These are phyloP conservation scores for Eclectus roratus DNA, from an alignment of 2,113 vertebrate genomes.

Conservation along the genomic window DNA sequence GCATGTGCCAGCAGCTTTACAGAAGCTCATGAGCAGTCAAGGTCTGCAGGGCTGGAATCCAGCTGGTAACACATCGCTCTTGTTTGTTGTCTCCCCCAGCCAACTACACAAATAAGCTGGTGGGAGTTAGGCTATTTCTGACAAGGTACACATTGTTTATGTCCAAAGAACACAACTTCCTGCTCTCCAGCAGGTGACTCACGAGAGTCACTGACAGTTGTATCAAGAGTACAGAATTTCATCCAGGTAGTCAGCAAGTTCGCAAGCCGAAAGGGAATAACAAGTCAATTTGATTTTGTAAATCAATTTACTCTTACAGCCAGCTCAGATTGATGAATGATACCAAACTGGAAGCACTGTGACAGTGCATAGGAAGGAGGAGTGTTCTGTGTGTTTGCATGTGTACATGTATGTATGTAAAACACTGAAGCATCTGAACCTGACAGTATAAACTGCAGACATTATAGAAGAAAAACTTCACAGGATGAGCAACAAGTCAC, in stretches of 20 bases:
- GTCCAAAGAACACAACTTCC: not conserved
- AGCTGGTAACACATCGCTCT: not conserved
- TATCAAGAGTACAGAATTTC: not conserved
- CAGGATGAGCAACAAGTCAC: not conserved
- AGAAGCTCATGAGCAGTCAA: not conserved
- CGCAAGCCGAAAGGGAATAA: not conserved
- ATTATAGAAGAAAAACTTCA: not conserved
- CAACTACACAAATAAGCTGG: not conserved
- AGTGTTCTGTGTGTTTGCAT: not conserved
- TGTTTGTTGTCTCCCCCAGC: rapidly evolving
- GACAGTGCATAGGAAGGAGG: not conserved
- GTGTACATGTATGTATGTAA: not conserved
- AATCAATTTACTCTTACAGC: not conserved
- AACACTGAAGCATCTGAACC: not conserved
- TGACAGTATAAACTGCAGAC: not conserved
- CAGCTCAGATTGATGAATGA: not conserved
- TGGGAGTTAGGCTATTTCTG: not conserved
- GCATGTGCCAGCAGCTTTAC: not conserved
- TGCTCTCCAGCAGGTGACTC: not conserved
- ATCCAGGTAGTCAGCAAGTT: not conserved
- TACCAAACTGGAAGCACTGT: not conserved
- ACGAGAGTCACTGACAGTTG: not conserved
- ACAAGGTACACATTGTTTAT: rapidly evolving
- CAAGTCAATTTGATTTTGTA: not conserved
- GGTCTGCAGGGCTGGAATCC: not conserved